These are phyloP conservation scores for Oreocharis arfaki DNA, from an alignment of 2,113 vertebrate genomes.

Conservation along the genomic window DNA sequence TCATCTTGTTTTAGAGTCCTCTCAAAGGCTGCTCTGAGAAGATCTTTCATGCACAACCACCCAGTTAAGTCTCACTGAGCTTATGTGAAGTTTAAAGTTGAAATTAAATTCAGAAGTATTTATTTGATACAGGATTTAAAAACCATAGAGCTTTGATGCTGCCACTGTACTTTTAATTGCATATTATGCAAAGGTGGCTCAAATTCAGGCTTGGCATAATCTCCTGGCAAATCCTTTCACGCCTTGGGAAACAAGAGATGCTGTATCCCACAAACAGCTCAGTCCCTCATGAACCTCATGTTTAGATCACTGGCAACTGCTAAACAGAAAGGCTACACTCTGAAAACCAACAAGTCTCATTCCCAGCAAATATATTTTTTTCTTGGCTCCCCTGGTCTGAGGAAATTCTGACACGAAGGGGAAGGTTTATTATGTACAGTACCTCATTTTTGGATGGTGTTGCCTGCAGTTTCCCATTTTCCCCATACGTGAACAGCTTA, in stretches of 20 bases:
- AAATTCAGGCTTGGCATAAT: not conserved
- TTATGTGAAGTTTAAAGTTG: not conserved
- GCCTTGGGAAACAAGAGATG: not conserved
- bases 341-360: not conserved
- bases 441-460: slow-evolving; percentile 37
- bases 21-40: not conserved
- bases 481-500: slow-evolving; percentile 45
- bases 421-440: not conserved
- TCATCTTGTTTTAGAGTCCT: not conserved
- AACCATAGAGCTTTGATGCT: not conserved
- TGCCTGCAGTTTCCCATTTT: slow-evolving; percentile 46
- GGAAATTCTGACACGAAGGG: not conserved
- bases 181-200: not conserved
- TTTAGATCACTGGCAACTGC: not conserved
- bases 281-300: not conserved
- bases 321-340: not conserved
- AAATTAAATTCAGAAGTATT: not conserved
- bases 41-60: not conserved
- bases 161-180: not conserved
- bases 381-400: not conserved
- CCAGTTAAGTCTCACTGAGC: not conserved
- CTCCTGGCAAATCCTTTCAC: not conserved
- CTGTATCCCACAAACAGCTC: not conserved
- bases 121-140: not conserved
- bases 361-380: not conserved